These are phyloP conservation scores for Mastomys coucha DNA, from an alignment of 2,113 vertebrate genomes.

Conservation along the genomic window DNA sequence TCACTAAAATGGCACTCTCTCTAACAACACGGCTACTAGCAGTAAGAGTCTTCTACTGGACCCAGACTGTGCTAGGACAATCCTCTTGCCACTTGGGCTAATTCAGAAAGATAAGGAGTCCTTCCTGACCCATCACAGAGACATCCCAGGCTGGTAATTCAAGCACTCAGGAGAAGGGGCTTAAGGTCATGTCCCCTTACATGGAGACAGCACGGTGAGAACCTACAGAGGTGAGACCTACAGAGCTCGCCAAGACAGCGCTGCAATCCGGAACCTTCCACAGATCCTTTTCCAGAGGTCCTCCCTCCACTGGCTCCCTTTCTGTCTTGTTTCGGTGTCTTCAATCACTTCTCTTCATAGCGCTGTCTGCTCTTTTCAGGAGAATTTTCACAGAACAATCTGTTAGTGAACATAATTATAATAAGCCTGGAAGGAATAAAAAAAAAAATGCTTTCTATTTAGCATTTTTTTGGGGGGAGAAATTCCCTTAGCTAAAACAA, in stretches of 20 bases:
- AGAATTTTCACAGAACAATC: constrained; percentile 32
- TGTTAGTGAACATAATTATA: constrained; percentile 59
- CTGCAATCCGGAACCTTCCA: neutral
- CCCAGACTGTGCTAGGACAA: neutral
- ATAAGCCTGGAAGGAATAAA: constrained; percentile 13
- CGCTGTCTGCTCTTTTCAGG: constrained; percentile 45
- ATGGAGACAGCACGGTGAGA: neutral
- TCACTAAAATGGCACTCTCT: neutral
- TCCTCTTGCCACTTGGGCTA: neutral
- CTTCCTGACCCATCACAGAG: neutral
- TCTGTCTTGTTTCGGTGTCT: constrained; percentile 55
- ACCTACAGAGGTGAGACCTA: neutral
- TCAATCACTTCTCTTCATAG: constrained; percentile 17
- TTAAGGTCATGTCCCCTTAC: neutral
- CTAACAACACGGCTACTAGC: neutral
- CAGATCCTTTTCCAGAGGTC: neutral
- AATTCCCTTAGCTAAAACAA: constrained; percentile 56
- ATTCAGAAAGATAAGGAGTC: neutral
- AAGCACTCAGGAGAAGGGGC: too few relatives aligned
- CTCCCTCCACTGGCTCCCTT: neutral
- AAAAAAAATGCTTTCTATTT: constrained; percentile 61
- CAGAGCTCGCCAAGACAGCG: neutral
- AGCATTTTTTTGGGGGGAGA: neutral
- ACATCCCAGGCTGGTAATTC: neutral
- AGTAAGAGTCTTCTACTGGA: neutral